Conservation (phyloP, 2,797 vertebrate species). For the Sciaenops ocellatus region DNA sequence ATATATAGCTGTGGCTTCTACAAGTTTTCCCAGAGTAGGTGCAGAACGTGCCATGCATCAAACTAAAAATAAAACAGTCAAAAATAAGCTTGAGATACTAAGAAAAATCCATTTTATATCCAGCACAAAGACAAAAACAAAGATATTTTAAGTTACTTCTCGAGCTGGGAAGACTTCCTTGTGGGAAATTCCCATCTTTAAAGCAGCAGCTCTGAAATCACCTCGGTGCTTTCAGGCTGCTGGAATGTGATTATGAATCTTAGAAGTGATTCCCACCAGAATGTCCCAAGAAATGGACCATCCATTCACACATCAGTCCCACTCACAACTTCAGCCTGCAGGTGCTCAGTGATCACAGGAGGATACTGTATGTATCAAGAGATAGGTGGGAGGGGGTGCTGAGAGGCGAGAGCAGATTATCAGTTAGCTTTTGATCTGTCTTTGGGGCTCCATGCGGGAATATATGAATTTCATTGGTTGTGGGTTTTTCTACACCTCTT, state of each 20-base stretch:
- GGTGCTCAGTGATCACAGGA: constrained; percentile 45
- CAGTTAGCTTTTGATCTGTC: constrained; percentile 48
- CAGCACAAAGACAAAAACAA: not conserved
- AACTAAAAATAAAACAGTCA: not conserved
- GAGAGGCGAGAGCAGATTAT: constrained; percentile 43
- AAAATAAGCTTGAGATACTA: not conserved
- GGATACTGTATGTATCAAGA: constrained; percentile 34
- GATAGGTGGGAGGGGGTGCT: not conserved
- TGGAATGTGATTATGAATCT: constrained; percentile 43
- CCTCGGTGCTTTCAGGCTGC: constrained; percentile 14
- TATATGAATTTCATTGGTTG: constrained; percentile 45
- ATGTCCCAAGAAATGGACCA: constrained; percentile 26
- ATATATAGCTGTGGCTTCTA: not conserved
- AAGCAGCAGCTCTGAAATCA: constrained; percentile 44
- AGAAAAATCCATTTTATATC: not conserved
- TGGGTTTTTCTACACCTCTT: constrained; percentile 4
- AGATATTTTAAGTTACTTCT: not conserved
- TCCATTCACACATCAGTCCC: constrained; percentile 41
- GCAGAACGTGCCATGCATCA: not conserved
- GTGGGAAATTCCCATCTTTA: constrained; percentile 25
- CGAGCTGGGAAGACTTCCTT: not conserved
- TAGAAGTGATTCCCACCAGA: constrained; percentile 22
- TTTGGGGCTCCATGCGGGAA: constrained; percentile 33
- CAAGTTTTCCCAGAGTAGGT: not conserved
- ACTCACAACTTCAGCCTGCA: constrained; percentile 39